phyloP scores from a whole-genome alignment of 2,888 invertebrate genomes.

The Cistogaster globosa region DNA sequence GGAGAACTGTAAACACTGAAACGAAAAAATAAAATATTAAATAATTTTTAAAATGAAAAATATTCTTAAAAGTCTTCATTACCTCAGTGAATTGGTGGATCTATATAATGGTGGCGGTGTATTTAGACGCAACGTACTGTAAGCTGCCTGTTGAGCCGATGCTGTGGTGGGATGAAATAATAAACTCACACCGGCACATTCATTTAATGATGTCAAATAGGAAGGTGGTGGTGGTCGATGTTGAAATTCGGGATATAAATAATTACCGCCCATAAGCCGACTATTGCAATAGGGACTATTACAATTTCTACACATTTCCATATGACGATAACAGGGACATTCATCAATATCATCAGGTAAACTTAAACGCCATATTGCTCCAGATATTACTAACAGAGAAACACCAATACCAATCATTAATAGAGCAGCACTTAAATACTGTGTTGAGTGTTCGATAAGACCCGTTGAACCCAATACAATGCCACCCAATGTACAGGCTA shows the following conservation, averaged over 20 bases:
- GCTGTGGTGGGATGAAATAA: slow-evolving; percentile 85
- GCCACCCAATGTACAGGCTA: slow-evolving; percentile 82
- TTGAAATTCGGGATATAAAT: slow-evolving; percentile 97
- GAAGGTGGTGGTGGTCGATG: slow-evolving; percentile 97
- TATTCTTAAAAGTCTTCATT: slow-evolving; percentile 71
- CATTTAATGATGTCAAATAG: slow-evolving; percentile 97
- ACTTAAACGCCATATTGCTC: slow-evolving; percentile 96
- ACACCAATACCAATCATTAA: slow-evolving; percentile 89
- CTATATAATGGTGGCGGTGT: slow-evolving; percentile 97
- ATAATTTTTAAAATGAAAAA: slow-evolving; percentile 1
- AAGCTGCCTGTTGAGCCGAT: slow-evolving; percentile 83
- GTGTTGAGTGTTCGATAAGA: slow-evolving; percentile 82
- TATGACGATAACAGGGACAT: slow-evolving; percentile 86
- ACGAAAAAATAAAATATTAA: slow-evolving; percentile 3
- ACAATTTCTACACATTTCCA: slow-evolving; percentile 84
- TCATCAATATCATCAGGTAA: slow-evolving; percentile 89
- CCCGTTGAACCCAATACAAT: slow-evolving; percentile 82
- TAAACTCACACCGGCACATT: slow-evolving; percentile 94
- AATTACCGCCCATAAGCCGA: slow-evolving; percentile 89
- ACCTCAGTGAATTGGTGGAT: slow-evolving; percentile 91
- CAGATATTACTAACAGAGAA: slow-evolving; percentile 95
- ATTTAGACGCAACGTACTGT: slow-evolving; percentile 76
- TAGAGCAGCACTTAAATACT: slow-evolving; percentile 81
- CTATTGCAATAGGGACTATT: slow-evolving; percentile 88
- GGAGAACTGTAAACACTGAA: slow-evolving; percentile 72